phyloP scores from a whole-genome alignment of 2,113 vertebrate species.

The Nyctereutes procyonoides region DNA sequence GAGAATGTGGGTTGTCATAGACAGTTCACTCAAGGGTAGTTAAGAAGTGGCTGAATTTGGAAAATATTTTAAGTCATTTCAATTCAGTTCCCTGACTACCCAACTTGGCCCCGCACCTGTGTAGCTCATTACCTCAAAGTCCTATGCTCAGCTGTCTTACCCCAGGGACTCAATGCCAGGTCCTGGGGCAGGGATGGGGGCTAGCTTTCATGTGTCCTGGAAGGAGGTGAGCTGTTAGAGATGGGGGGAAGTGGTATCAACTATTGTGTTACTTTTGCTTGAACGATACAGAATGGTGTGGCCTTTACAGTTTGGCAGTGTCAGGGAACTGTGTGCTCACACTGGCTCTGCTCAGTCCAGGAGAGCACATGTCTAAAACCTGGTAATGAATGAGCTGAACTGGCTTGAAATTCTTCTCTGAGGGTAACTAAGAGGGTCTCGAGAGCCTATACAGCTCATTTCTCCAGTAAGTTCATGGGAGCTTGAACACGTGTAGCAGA shows the following conservation, averaged over 20 bases:
- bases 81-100: constrained; percentile 56
- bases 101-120: constrained; percentile 55
- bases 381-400: not conserved
- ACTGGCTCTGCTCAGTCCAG: not conserved
- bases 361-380: not conserved
- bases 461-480: not conserved
- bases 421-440: not conserved
- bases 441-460: not conserved
- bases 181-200: not conserved
- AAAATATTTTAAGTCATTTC: constrained; percentile 76
- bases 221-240: not conserved
- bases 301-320: not conserved
- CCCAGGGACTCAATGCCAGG: constrained; percentile 54
- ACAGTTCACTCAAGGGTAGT: constrained; percentile 63
- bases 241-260: not conserved
- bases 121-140: constrained; percentile 67
- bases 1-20: constrained; percentile 56
- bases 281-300: not conserved
- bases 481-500: not conserved
- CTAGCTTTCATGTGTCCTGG: not conserved
- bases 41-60: constrained; percentile 68
- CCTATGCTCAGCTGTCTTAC: constrained; percentile 51
- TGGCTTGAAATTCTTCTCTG: not conserved
- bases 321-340: not conserved
- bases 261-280: constrained; percentile 1